These are phyloP conservation scores for Acrocephalus arundinaceus DNA, from an alignment of 2,113 vertebrate genomes.

Conservation along the genomic window DNA sequence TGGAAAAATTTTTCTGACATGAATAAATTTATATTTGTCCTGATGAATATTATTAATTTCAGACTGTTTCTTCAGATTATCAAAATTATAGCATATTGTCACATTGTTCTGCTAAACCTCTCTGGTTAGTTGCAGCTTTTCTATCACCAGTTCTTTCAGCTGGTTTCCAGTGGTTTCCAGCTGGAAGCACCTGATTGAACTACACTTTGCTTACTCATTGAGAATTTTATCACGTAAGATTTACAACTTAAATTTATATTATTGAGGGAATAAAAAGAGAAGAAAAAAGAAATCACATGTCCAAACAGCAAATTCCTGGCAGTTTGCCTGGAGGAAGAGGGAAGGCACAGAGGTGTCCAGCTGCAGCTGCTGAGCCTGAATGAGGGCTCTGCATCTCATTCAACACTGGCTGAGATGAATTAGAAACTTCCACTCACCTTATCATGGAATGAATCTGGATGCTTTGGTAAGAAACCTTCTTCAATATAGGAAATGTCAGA, in stretches of 20 bases:
- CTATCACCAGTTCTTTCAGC: neutral
- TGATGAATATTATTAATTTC: conserved; percentile 9
- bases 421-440: neutral
- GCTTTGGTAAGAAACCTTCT: neutral
- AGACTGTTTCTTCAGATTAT: neutral
- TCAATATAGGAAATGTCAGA: neutral
- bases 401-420: neutral
- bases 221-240: neutral
- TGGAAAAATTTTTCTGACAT: neutral
- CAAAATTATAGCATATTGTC: neutral
- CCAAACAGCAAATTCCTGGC: neutral
- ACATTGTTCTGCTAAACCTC: neutral
- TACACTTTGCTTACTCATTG: neutral
- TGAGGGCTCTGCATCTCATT: neutral
- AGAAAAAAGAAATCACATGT: neutral
- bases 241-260: neutral
- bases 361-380: neutral
- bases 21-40: neutral
- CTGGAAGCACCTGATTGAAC: neutral
- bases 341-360: neutral
- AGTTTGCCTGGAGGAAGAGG: neutral
- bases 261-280: neutral
- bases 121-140: neutral
- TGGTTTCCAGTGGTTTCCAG: neutral
- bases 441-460: neutral